A percentile compares a stretch with the other conserved stretches of the same genome.
Evolutionary conservation across 2,797 vertebrate genomes (phyloP).

Genomic region (Stomatorhinus walkeri): DNA sequence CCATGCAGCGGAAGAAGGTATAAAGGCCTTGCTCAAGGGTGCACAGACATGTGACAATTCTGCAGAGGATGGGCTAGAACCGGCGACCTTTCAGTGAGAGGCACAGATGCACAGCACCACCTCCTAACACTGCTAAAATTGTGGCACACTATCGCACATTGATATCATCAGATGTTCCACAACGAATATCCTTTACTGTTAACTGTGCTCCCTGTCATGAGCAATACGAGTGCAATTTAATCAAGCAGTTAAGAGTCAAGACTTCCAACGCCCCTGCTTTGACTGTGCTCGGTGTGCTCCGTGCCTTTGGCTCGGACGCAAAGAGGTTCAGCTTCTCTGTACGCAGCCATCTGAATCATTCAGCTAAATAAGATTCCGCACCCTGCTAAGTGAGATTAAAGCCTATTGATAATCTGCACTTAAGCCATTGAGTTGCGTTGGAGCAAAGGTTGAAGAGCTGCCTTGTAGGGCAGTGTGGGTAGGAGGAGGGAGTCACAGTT

Average conservation of each 20-base stretch:
- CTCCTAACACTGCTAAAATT: not conserved
- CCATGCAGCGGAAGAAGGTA: not conserved
- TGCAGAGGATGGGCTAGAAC: not conserved
- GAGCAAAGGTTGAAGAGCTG: slow-evolving; percentile 36
- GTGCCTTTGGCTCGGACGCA: not conserved
- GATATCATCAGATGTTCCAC: not conserved
- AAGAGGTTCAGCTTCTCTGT: not conserved
- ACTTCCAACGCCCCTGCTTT: not conserved
- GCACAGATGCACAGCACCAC: not conserved
- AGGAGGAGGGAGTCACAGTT: slow-evolving; percentile 12
- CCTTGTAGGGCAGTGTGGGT: slow-evolving; percentile 32
- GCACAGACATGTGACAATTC: not conserved
- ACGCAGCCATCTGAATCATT: not conserved
- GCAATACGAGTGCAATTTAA: not conserved
- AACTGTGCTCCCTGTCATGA: not conserved
- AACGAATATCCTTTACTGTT: not conserved
- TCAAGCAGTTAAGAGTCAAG: not conserved
- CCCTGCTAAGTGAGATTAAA: slow-evolving; percentile 25
- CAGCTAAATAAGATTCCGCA: not conserved
- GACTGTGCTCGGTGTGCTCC: not conserved
- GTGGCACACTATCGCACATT: not conserved
- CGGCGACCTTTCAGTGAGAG: not conserved
- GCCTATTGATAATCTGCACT: slow-evolving; percentile 30
- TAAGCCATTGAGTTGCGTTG: slow-evolving; percentile 33
- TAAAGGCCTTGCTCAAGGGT: not conserved